Evolutionary conservation across 2,113 vertebrate species (phyloP).

Genomic region (Xiphophorus couchianus): DNA sequence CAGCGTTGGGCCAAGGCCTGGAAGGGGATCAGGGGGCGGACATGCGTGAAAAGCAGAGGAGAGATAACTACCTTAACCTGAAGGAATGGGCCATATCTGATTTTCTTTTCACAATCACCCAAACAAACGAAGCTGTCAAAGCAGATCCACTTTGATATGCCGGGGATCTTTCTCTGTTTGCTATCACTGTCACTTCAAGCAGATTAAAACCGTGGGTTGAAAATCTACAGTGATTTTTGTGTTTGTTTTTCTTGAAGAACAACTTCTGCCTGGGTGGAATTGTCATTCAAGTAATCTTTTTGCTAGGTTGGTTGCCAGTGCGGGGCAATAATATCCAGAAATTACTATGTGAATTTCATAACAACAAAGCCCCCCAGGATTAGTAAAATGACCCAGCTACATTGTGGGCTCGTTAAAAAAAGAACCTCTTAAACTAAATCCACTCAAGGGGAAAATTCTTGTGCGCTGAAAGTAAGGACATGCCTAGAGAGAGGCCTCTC

Average conservation of each 20-base stretch:
- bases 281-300: background rate
- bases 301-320: background rate
- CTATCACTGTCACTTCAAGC: constrained; percentile 54
- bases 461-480: constrained; percentile 22
- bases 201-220: constrained; percentile 28
- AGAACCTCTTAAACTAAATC: constrained; percentile 32
- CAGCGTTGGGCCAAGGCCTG: constrained; percentile 41
- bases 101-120: constrained; percentile 60
- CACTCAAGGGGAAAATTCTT: constrained; percentile 30
- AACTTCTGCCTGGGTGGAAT: constrained; percentile 8
- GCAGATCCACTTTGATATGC: constrained; percentile 64
- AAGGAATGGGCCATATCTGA: constrained; percentile 69
- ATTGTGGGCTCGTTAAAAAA: constrained; percentile 20
- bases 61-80: constrained; percentile 74
- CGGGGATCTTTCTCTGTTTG: constrained; percentile 42
- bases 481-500: constrained; percentile 26
- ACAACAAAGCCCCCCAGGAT: constrained; percentile 31
- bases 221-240: constrained; percentile 35
- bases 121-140: constrained; percentile 71
- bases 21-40: constrained; percentile 70
- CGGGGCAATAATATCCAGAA: constrained; percentile 33
- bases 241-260: background rate
- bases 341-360: constrained; percentile 25
- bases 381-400: constrained; percentile 46
- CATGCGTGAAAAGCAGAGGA: constrained; percentile 72